A percentile compares a stretch with the other conserved stretches of the same genome.
These are phyloP conservation scores for Heliconius aoede DNA, from an alignment of 2,888 invertebrate genomes.

Conservation along the genomic window DNA sequence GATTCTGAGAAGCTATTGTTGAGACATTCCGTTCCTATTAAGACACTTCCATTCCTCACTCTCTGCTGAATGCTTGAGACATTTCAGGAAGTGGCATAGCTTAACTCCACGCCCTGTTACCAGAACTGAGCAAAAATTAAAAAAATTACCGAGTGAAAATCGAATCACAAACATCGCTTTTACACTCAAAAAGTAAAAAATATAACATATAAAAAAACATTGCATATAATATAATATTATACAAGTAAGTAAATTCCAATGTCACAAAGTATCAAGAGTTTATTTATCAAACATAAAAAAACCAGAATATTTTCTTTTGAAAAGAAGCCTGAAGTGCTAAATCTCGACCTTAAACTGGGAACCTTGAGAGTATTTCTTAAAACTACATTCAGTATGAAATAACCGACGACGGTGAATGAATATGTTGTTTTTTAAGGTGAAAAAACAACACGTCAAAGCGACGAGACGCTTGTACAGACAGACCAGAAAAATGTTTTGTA, in stretches of 20 bases:
- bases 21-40: not conserved
- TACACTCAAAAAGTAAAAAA: not conserved
- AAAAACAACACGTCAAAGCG: constrained; percentile 19
- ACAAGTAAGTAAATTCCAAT: constrained; percentile 1
- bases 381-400: constrained; percentile 40
- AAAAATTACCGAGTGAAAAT: not conserved
- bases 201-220: not conserved
- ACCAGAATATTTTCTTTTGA: constrained; percentile 39
- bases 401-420: constrained; percentile 32
- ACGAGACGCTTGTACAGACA: not conserved
- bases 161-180: not conserved
- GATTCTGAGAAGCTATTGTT: not conserved
- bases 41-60: not conserved
- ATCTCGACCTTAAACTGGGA: constrained; percentile 43
- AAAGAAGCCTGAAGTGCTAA: constrained; percentile 41
- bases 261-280: constrained; percentile 28
- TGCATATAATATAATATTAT: not conserved
- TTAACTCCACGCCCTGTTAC: no score
- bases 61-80: not conserved
- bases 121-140: no score
- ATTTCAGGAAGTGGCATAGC: not conserved
- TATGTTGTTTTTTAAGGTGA: constrained; percentile 29
- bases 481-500: not conserved
- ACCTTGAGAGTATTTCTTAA: constrained; percentile 42
- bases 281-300: constrained; percentile 36